Base-by-base conservation (phyloP, 2,113 vertebrate genomes). In the Machaerirhynchus nigripectus region DNA sequence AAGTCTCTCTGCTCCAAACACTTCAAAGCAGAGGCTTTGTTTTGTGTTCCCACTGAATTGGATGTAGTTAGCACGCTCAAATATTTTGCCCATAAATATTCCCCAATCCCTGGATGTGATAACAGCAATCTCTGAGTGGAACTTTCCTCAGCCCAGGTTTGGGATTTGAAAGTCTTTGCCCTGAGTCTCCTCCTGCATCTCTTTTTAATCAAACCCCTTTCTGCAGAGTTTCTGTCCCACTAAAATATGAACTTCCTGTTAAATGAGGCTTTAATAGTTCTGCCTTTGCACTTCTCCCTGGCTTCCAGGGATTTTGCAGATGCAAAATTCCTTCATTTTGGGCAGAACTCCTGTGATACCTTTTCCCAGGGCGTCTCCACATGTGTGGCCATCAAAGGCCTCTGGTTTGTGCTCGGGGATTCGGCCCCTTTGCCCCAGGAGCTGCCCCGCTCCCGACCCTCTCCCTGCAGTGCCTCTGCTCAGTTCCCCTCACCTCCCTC, bases 11-110 rank as follows among this genome's bases (percentile, higher is more conserved):
- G 39, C 56, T 75, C 71, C 37, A 96, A 97, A 95, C 73, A 61
- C 40, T 93, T 94, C 95, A 85, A 95, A 97, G 59, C 55, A 63
- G 79, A n/a, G 60, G 8, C n/a, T 19, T 17, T 49, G n/a, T n/a
- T 92, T 90, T 80, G 23, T 52, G 64, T 18, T 70, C n/a, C 9
- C 40, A n/a, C 80, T 28, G 69, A 30, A 35, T 37, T 80, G 55
- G 63, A 30, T 56, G 82, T 35, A 11, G 23, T 42, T 9, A 67
- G 31, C 81, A 73, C 6, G 4, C 90, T 60, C 52, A 35, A 94
- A 52, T 81, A 24, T 76, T 59, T 86, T 90, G 44, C 65, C 53
- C 74, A 26, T 83, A 84, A 39, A n/a, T 75, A 68, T 87, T 26
- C 68, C 78, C 60, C 11, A 9, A 52, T 35, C 12, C 53, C 33